phyloP scores from a whole-genome alignment of 2,888 invertebrate species.

The Athrips mouffetella region DNA sequence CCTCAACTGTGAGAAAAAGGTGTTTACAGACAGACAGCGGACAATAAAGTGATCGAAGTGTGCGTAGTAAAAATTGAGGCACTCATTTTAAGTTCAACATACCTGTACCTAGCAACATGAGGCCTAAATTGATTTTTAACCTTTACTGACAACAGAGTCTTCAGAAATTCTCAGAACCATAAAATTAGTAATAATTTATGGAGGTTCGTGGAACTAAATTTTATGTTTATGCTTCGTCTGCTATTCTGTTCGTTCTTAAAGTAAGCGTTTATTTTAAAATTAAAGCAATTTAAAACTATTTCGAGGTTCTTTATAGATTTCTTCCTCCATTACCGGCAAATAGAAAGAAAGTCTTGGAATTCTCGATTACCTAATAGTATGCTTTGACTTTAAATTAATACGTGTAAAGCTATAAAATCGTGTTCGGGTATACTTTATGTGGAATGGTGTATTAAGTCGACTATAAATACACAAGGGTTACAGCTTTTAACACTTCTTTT shows the following conservation, averaged over 20 bases:
- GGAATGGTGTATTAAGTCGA: too few relatives aligned
- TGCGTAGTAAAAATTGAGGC: too few relatives aligned
- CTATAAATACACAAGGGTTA: too few relatives aligned
- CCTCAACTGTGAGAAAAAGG: too few relatives aligned
- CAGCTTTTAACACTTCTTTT: too few relatives aligned
- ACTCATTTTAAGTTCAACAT: too few relatives aligned
- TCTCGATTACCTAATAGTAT: not conserved
- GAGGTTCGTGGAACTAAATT: not conserved
- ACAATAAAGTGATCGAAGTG: too few relatives aligned
- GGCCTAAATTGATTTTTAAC: constrained; percentile 21
- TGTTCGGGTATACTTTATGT: constrained; percentile 22
- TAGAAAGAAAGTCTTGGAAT: constrained; percentile 4
- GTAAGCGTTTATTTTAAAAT: too few relatives aligned
- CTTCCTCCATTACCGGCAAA: constrained; percentile 1
- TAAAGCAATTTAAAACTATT: too few relatives aligned
- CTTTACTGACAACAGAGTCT: not conserved
- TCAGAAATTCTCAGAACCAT: constrained; percentile 4
- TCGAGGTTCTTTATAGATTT: not conserved
- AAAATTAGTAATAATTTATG: constrained; percentile 18
- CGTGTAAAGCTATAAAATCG: constrained; percentile 22
- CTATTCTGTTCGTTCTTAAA: too few relatives aligned
- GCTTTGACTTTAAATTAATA: constrained; percentile 13
- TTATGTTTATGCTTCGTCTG: not conserved
- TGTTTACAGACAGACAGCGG: too few relatives aligned
- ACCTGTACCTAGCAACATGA: constrained; percentile 11